These are phyloP conservation scores for Onchidella celtica DNA, from an alignment of 2,888 invertebrate species.

Conservation along the genomic window DNA sequence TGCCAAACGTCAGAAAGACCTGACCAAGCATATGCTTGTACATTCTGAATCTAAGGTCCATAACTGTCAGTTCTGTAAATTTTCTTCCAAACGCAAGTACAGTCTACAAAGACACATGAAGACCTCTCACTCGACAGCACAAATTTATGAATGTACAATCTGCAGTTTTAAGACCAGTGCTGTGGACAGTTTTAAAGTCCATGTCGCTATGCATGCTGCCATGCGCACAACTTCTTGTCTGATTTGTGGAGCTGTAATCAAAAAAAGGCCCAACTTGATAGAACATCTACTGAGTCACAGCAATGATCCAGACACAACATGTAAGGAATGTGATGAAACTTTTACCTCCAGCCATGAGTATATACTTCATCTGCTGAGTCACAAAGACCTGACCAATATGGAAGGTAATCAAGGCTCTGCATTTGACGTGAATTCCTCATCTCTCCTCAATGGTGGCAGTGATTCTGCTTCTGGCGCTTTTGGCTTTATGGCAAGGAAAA, in stretches of 20 bases:
- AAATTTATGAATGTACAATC: constrained; percentile 17
- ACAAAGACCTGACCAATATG: not conserved
- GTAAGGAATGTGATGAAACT: constrained; percentile 31
- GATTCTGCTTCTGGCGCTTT: constrained; percentile 7
- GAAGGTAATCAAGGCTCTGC: not conserved
- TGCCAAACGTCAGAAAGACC: constrained; percentile 22
- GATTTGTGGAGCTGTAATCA: constrained; percentile 27
- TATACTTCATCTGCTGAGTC: constrained; percentile 34
- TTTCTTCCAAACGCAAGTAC: constrained; percentile 39
- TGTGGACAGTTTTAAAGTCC: constrained; percentile 40
- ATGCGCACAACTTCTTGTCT: constrained; percentile 13
- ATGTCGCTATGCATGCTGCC: constrained; percentile 37
- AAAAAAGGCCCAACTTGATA: constrained; percentile 24
- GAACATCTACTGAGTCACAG: constrained; percentile 40
- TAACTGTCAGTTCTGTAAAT: constrained; percentile 35
- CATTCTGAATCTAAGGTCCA: constrained; percentile 25
- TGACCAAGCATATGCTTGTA: constrained; percentile 29
- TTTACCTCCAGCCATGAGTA: constrained; percentile 19
- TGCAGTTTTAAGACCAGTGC: constrained; percentile 34
- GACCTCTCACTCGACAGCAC: constrained; percentile 14
- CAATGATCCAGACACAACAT: constrained; percentile 11
- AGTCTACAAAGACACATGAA: constrained; percentile 38
- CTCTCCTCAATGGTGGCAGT: not conserved
- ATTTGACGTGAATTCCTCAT: constrained; percentile 3
- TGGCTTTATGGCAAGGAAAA: constrained; percentile 30